Base-by-base conservation (phyloP, 2,113 vertebrate species). In the Rhea pennata region DNA sequence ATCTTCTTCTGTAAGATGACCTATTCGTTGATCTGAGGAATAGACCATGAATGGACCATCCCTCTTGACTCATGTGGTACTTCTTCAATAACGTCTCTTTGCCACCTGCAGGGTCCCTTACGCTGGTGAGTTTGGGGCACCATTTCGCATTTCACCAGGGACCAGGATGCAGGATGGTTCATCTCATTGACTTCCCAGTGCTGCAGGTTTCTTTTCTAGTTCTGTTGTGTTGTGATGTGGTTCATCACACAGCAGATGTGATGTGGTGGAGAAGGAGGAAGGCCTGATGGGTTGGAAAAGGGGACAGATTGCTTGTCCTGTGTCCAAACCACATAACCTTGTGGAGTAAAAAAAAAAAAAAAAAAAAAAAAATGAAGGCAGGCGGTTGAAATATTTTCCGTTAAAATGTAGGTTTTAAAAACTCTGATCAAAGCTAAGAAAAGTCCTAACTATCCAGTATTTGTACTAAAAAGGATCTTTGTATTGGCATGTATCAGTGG, bases 201-300 rank as follows among this genome's bases (percentile, higher is more conserved):
- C 6, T 70, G 3, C 31, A 9, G 19, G 12, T 1, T 87, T 15
- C 27, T 58, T 48, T 88, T 20, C 64, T 90, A 10, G 27, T 19
- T 12, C 13, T 31, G 13, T 17, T 40, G 10, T 3, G 1, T 14
- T 39, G 15, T 0, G 1, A 5, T 64, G 48, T 16, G 67, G 7
- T 15, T 83, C 42, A 20, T 26, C 58, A 31, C 24, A 40, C 26
- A 70, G 17, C 8, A 61, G 33, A n/a, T 1, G 6, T 44, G 51
- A 17, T 51, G 40, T 40, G 6, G 23, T 27, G 62, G 19, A 79
- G 2, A 8, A 76, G 79, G 29, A 16, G 12, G 9, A 87, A 6
- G 14, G n/a, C n/a, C n/a, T n/a, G n/a, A n/a, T n/a, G n/a, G 23
- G 10, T 0, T 83, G 17, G 19, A 67, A n/a, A 56, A 91, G 51